Evolutionary conservation across 2,113 vertebrate genomes (phyloP).

Genomic region (Rhinolophus ferrumequinum): DNA sequence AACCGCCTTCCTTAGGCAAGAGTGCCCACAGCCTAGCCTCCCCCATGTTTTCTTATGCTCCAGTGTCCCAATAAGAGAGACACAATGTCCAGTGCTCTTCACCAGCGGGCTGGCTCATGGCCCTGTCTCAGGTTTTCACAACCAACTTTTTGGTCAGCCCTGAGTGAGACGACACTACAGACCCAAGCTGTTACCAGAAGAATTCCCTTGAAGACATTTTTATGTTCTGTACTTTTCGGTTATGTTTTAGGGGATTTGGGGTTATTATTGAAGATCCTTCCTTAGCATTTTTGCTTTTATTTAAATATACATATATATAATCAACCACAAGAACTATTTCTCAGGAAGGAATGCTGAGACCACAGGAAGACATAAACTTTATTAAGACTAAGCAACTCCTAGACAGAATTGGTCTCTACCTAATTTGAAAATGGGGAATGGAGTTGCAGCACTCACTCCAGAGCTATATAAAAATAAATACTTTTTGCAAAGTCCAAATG

Average conservation of each 20-base stretch:
- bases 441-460: background rate
- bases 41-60: background rate
- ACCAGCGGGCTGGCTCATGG: too few species aligned
- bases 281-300: background rate
- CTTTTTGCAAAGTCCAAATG: slow-evolving; percentile 51
- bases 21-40: background rate
- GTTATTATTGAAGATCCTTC: background rate
- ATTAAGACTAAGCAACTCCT: background rate
- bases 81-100: background rate
- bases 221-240: background rate
- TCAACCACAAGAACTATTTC: background rate
- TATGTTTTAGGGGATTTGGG: background rate
- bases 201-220: background rate
- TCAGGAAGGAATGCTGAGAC: slow-evolving; percentile 13
- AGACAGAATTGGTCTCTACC: background rate
- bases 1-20: background rate
- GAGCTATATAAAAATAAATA: background rate
- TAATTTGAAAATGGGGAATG: background rate
- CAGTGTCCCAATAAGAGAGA: background rate
- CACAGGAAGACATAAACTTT: background rate
- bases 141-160: background rate
- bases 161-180: background rate
- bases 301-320: background rate
- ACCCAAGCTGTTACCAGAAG: background rate
- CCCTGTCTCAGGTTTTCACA: background rate